Base-by-base conservation (phyloP, 2,888 invertebrate species). In the Machimus rusticus region DNA sequence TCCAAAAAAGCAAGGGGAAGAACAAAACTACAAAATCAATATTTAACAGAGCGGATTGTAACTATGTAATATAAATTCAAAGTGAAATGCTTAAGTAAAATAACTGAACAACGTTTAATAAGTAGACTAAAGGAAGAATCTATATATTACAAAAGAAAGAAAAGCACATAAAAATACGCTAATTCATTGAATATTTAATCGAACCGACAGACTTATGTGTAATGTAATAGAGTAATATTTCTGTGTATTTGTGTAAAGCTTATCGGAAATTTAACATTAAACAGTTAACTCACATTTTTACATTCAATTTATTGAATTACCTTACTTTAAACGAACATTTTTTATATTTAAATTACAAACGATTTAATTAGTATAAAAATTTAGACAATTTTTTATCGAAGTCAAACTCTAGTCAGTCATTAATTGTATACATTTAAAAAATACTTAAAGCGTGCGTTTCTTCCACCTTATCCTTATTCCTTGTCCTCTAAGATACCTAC, bases 161-260 rank as follows among this genome's bases (percentile, higher is more conserved):
- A 85, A 46, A 46, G 0, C 43, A 46, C 12, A 74, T 5, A 85
- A 46, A 84, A 85, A 0, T 39, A 39, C 37, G 82, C 39, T 74
- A 85, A 85, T 85, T 66, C 74, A 74, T 37, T 74, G 23, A 74
- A 74, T 31, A 39, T 85, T 85, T 85, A 85, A 39, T 57, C 57
- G 19, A 66, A 66, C 12, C 37, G 55, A 55, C 28, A 55, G 55
- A 82, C 23, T 78, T 46, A 78, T 78, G 28, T 82, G 19, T 57
- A 39, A 82, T 82, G 66, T 82, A 66, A 57, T 19, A 37, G 55
- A 79, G 79, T 82, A 34, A 57, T 16, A 28, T 82, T 81, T 55
- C 28, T 82, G 66, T 82, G 66, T 82, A 66, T n/a, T 19, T 82
- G 81, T 57, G 19, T 79, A 76, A 82, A 66, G 82, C 34, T 34